Evolutionary conservation across 1,140 invertebrate genomes (phyloP).

Genomic region (Penaeus indicus): DNA sequence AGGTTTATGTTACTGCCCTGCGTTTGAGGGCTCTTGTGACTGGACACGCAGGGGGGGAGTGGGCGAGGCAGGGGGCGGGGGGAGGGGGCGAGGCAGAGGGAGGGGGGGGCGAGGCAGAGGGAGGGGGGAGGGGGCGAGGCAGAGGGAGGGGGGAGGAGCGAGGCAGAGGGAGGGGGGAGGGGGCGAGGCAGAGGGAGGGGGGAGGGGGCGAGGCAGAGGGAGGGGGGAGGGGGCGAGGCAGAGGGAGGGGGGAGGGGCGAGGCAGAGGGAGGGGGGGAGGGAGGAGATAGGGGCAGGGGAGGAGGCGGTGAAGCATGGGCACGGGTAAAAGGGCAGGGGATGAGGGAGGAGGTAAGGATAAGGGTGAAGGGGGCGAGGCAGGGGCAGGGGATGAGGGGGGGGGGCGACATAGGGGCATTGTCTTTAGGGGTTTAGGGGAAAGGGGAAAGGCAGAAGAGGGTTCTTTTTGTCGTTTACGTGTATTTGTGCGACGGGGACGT

Average conservation of each 20-base stretch:
- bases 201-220: not conserved
- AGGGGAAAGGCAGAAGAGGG: not conserved
- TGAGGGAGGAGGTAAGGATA: not conserved
- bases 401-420: too few species aligned
- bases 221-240: not conserved
- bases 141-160: not conserved
- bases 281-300: not conserved
- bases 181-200: not conserved
- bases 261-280: not conserved
- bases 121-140: not conserved
- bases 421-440: not conserved
- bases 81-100: not conserved
- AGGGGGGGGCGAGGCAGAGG: not conserved
- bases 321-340: not conserved
- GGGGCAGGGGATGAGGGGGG: not conserved
- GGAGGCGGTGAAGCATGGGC: not conserved
- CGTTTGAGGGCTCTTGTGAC: not conserved
- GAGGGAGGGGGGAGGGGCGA: not conserved
- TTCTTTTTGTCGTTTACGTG: too few species aligned
- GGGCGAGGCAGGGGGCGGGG: not conserved
- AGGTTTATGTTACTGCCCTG: too few species aligned
- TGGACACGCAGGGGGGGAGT: constrained; percentile 1
- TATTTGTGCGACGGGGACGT: not conserved
- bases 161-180: not conserved
- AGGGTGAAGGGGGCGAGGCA: not conserved